Conservation (phyloP, 1,140 invertebrate species). For the Muscidifurax raptorellus region DNA sequence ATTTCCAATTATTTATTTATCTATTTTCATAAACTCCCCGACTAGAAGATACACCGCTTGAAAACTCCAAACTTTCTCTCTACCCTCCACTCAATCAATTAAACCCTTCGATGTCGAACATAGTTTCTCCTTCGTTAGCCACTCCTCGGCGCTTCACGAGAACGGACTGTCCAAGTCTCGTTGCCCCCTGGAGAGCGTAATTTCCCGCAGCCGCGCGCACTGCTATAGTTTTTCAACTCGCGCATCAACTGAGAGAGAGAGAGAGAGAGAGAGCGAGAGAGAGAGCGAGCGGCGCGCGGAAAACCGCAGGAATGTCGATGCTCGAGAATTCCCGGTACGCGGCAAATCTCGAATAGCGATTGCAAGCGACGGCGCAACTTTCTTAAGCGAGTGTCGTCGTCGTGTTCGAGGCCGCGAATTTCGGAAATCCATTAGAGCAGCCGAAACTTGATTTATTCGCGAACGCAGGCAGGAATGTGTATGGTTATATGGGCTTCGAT, state of each 20-base stretch:
- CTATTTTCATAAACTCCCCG: too few relatives aligned
- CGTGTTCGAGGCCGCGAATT: slow-evolving; percentile 14
- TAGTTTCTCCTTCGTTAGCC: background rate
- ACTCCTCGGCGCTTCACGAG: background rate
- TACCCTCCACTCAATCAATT: background rate
- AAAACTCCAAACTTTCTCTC: background rate
- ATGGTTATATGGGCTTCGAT: too few relatives aligned
- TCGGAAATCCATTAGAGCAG: slow-evolving; percentile 33
- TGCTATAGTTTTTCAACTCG: background rate
- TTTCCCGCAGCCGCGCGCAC: background rate
- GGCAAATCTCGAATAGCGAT: slow-evolving; percentile 23
- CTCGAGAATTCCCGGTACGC: slow-evolving; percentile 21
- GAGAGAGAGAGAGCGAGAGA: too few relatives aligned
- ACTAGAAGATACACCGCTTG: background rate
- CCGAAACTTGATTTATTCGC: background rate
- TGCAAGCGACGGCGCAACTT: slow-evolving; percentile 19
- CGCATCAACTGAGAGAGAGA: too few relatives aligned
- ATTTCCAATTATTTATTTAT: too few relatives aligned
- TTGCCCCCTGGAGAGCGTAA: background rate
- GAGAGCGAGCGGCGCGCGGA: background rate
- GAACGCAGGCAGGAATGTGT: too few relatives aligned
- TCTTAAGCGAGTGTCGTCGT: slow-evolving; percentile 13
- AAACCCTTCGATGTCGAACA: background rate
- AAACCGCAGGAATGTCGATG: slow-evolving; percentile 35
- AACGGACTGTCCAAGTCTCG: background rate